Conservation (phyloP, 2,888 invertebrate species). For the Dione vanillae region DNA sequence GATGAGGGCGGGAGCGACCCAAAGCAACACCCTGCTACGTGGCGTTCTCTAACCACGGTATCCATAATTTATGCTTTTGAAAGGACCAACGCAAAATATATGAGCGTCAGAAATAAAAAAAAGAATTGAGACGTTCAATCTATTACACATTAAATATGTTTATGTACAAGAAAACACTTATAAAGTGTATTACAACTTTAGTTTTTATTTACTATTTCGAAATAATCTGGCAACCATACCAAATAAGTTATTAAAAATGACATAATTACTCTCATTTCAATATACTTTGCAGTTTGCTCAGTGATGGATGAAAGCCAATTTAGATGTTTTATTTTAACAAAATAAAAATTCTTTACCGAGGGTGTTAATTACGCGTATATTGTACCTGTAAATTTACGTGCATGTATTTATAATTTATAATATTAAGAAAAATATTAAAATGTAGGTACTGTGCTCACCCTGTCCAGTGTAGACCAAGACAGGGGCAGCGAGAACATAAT, state of each 20-base stretch:
- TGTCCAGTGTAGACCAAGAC: slow-evolving; percentile 50
- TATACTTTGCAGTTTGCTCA: slow-evolving; percentile 2
- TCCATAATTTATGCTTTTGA: slow-evolving; percentile 81
- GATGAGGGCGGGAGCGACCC: slow-evolving; percentile 41
- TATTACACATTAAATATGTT: slow-evolving; percentile 19
- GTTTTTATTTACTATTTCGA: neutral
- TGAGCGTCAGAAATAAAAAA: slow-evolving; percentile 65
- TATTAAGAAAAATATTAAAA: neutral
- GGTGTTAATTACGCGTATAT: neutral
- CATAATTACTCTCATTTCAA: neutral
- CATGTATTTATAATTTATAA: no score
- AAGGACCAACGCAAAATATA: slow-evolving; percentile 79
- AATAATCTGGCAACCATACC: neutral
- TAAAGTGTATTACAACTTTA: neutral
- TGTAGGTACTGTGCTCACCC: slow-evolving; percentile 51
- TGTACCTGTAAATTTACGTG: no score
- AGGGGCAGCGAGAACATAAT: slow-evolving; percentile 53
- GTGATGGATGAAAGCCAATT: neutral
- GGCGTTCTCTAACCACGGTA: slow-evolving; percentile 70
- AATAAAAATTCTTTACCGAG: neutral
- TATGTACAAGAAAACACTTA: neutral
- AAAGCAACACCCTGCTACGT: slow-evolving; percentile 58
- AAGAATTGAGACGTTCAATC: slow-evolving; percentile 64
- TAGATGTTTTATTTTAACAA: neutral
- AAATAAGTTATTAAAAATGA: slow-evolving; percentile 1